Evolutionary conservation across 2,888 invertebrate genomes (phyloP).

Genomic region (Smittia aterrima): DNA sequence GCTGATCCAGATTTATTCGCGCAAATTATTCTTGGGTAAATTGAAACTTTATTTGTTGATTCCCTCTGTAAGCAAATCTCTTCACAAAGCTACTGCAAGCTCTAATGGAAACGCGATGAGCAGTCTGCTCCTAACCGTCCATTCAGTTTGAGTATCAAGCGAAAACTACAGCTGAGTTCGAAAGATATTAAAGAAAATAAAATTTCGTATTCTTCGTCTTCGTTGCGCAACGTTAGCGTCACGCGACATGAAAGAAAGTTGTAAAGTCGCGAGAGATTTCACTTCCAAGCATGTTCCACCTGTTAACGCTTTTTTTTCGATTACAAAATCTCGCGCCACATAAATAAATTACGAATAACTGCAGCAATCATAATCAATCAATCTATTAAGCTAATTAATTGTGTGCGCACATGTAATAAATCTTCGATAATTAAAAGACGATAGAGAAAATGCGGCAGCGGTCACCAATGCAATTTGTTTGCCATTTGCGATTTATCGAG

Average conservation of each 20-base stretch:
- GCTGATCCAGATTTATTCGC: no score
- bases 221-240: constrained; percentile 13
- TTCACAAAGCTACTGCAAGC: not conserved
- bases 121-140: constrained; percentile 1
- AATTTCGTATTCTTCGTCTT: constrained; percentile 7
- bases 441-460: not conserved
- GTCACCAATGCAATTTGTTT: no score
- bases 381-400: constrained; percentile 27
- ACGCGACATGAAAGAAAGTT: constrained; percentile 17
- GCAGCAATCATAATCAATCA: constrained; percentile 18
- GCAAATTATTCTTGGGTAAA: not conserved
- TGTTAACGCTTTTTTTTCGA: not conserved
- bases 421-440: not conserved
- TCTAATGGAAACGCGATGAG: constrained; percentile 26
- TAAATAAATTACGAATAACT: constrained; percentile 17
- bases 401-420: not conserved
- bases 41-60: not conserved
- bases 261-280: constrained; percentile 4
- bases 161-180: constrained; percentile 7
- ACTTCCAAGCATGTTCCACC: not conserved
- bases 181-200: constrained; percentile 17
- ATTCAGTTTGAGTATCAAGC: constrained; percentile 34
- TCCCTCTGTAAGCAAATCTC: not conserved
- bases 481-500: no score
- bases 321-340: no score